Evolutionary conservation across 2,888 invertebrate species (phyloP).

Genomic region (Ophonus ardosiacus): DNA sequence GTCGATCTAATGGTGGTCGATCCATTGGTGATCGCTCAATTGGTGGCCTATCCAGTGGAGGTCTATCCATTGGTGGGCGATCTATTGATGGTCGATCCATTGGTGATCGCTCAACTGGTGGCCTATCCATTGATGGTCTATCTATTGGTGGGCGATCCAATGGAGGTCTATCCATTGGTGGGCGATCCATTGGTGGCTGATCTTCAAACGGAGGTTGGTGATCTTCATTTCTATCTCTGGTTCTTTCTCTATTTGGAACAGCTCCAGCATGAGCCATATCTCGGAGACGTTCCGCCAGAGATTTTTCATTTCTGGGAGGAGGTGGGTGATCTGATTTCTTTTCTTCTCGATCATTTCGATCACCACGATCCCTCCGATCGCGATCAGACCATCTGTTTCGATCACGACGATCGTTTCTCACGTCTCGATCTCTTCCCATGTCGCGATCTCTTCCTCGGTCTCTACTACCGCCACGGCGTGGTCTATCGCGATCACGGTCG

Average conservation of each 20-base stretch:
- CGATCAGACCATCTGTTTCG: slow-evolving; percentile 68
- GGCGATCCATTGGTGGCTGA: slow-evolving; percentile 63
- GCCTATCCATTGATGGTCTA: slow-evolving; percentile 64
- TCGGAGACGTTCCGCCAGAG: slow-evolving; percentile 71
- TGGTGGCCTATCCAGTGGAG: slow-evolving; percentile 65
- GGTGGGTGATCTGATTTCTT: slow-evolving; percentile 58
- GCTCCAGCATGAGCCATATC: slow-evolving; percentile 70
- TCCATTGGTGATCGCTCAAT: slow-evolving; percentile 28
- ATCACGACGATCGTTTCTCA: slow-evolving; percentile 67
- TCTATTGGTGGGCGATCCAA: neutral
- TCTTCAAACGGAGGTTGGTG: slow-evolving; percentile 70
- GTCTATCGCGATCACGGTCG: slow-evolving; percentile 70
- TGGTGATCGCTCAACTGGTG: neutral
- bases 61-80: slow-evolving; percentile 49
- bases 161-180: neutral
- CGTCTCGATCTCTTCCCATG: slow-evolving; percentile 69
- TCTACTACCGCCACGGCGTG: slow-evolving; percentile 71
- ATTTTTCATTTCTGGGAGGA: slow-evolving; percentile 69
- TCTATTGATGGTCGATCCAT: slow-evolving; percentile 41
- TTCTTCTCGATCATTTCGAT: slow-evolving; percentile 67
- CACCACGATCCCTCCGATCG: slow-evolving; percentile 68
- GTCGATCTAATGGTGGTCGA: slow-evolving; percentile 48
- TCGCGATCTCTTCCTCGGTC: slow-evolving; percentile 70
- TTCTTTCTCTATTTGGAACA: slow-evolving; percentile 64
- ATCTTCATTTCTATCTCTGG: slow-evolving; percentile 62